Evolutionary conservation across 2,888 invertebrate genomes (phyloP).

Genomic region (Heliconius ethilla): DNA sequence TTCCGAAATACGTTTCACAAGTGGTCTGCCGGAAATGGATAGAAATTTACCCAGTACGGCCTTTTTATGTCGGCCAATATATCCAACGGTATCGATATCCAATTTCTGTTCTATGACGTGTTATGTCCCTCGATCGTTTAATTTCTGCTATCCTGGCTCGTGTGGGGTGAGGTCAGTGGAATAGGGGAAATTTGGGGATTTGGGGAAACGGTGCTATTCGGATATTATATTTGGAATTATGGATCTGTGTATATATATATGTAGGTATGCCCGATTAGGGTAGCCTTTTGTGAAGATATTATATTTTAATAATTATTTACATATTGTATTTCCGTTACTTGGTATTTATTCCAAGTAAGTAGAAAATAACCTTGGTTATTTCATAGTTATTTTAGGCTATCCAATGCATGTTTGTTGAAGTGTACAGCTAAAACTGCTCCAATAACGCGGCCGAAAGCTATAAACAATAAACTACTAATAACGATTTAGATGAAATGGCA

Average conservation of each 20-base stretch:
- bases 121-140: conserved; percentile 76
- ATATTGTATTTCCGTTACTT: not conserved
- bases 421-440: not conserved
- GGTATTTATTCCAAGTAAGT: no score
- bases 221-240: conserved; percentile 31
- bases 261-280: not conserved
- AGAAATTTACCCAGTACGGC: conserved; percentile 76
- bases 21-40: conserved; percentile 79
- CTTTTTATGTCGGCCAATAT: conserved; percentile 77
- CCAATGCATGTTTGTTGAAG: not conserved
- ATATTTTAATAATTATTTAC: not conserved
- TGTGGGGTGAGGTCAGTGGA: conserved; percentile 26
- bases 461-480: not conserved
- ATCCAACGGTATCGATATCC: conserved; percentile 72
- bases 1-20: conserved; percentile 80
- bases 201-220: conserved; percentile 25
- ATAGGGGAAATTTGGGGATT: conserved; percentile 9
- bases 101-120: conserved; percentile 79
- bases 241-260: not conserved
- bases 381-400: not conserved
- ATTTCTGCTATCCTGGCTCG: conserved; percentile 59
- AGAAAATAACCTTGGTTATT: not conserved
- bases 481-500: not conserved
- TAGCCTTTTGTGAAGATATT: not conserved
- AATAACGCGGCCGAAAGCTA: not conserved